Evolutionary conservation across 2,888 invertebrate species (phyloP).

Genomic region (Eristalis pertinax): DNA sequence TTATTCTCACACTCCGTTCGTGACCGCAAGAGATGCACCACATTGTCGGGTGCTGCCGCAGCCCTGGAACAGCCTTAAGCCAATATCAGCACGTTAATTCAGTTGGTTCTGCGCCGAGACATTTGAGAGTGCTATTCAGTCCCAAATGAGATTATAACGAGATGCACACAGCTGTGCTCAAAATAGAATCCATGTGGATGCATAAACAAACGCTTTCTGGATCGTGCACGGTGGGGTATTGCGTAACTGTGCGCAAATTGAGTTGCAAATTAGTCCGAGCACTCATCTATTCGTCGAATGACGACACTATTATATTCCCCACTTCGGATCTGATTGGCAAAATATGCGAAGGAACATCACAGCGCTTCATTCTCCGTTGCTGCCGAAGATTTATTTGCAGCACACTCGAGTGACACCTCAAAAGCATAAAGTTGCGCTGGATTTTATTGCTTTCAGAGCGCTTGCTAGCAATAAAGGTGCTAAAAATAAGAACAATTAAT

Average conservation of each 20-base stretch:
- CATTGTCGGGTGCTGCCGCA: background rate
- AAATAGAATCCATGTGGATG: constrained; percentile 16
- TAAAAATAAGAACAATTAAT: constrained; percentile 25
- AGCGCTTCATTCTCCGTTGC: background rate
- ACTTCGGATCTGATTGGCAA: background rate
- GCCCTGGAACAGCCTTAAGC: background rate
- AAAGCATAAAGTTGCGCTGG: background rate
- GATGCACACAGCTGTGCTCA: constrained; percentile 21
- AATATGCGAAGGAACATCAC: background rate
- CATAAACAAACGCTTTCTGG: constrained; percentile 19
- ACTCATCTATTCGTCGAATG: background rate
- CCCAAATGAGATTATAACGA: constrained; percentile 24
- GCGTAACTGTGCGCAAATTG: constrained; percentile 5
- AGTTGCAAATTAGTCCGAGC: background rate
- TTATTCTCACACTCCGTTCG: constrained; percentile 14
- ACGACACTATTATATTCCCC: constrained; percentile 1
- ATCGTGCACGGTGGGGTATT: background rate
- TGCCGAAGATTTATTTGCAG: constrained; percentile 7
- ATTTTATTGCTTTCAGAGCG: constrained; percentile 1
- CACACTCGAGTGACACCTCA: constrained; percentile 9
- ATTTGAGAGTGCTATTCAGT: background rate
- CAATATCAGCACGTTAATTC: background rate
- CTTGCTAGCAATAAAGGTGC: background rate
- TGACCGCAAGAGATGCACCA: background rate
- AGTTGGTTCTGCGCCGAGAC: background rate